Evolutionary conservation across 2,797 vertebrate genomes (phyloP).

Genomic region (Anguilla megastoma): DNA sequence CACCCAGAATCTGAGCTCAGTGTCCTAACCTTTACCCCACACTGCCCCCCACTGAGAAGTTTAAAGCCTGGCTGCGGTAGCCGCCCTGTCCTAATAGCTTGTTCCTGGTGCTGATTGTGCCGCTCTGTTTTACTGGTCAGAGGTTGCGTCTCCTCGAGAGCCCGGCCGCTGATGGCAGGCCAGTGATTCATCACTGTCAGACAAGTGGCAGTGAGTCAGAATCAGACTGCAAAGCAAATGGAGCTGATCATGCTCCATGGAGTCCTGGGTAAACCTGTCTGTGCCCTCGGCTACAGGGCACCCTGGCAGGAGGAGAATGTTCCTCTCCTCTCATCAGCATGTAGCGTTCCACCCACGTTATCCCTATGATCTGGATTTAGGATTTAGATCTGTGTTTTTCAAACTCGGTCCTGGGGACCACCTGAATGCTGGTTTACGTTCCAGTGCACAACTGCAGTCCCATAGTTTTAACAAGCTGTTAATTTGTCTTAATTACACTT

Average conservation of each 20-base stretch:
- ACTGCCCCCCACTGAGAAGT: neutral
- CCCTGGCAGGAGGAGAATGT: neutral
- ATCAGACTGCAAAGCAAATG: neutral
- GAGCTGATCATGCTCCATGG: neutral
- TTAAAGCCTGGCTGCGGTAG: neutral
- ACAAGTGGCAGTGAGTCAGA: neutral
- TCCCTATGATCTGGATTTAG: too few relatives aligned
- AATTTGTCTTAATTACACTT: too few relatives aligned
- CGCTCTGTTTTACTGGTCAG: neutral
- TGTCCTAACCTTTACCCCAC: neutral
- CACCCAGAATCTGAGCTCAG: neutral
- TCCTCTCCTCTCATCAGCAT: too few relatives aligned
- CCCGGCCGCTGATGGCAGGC: neutral
- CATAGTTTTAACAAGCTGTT: too few relatives aligned
- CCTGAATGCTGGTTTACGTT: too few relatives aligned
- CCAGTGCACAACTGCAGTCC: too few relatives aligned
- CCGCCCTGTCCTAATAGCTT: too few relatives aligned
- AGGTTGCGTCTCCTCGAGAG: neutral
- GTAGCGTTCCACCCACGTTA: too few relatives aligned
- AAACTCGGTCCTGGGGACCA: too few relatives aligned
- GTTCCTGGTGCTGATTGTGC: neutral
- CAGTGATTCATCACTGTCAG: conserved; percentile 16
- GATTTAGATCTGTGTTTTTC: too few relatives aligned
- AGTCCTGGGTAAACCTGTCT: neutral
- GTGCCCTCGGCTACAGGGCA: neutral